Evolutionary conservation across 2,113 vertebrate genomes (phyloP), one percentile per base, ranked within the genome.

Genomic region (Rhea pennata): DNA sequence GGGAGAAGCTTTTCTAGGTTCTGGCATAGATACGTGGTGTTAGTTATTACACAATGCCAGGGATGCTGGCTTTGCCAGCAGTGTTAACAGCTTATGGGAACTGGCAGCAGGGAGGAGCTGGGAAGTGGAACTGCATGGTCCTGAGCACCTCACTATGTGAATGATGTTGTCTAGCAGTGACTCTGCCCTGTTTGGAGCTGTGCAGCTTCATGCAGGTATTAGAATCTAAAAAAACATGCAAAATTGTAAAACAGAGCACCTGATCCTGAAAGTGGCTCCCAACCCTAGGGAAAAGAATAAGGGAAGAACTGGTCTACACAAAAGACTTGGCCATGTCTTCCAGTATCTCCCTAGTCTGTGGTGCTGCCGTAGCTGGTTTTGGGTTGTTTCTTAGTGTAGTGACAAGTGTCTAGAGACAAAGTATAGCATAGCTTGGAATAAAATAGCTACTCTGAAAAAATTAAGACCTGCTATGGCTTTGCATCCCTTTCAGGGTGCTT

Each of bases 351-450:
- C 10, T 10, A 16, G 24, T 51, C 77, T 17, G 42, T 39, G 22
- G 36, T 65, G 15, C 26, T 71, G 36, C 50, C 62, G 19, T 36
- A 64, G 23, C 40, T 42, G 31, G 3, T 13, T 71, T 75, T 15
- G 39, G 6, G 9, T 80, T 72, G 19, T 42, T 90, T 71, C 27
- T 77, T 26, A 36, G 1, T 26, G 6, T n/a, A 10, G 65, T 72
- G 24, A 21, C 0, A 0, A 50, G 8, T 29, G 3, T 40, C 42
- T 31, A 50, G n/a, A 58, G 15, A 44, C 23, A 17, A 31, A 83
- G 12, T 15, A 2, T 2, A 71, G 44, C 5, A 13, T 21, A 69
- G 6, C 26, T 44, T 56, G 20, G 8, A 64, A 6, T 72, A 36
- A 84, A 90, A 75, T 23, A 56, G 36, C 33, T 29, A 20, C 39